Evolutionary conservation across 2,113 vertebrate species (phyloP).

Genomic region (Myiozetetes cayanensis): DNA sequence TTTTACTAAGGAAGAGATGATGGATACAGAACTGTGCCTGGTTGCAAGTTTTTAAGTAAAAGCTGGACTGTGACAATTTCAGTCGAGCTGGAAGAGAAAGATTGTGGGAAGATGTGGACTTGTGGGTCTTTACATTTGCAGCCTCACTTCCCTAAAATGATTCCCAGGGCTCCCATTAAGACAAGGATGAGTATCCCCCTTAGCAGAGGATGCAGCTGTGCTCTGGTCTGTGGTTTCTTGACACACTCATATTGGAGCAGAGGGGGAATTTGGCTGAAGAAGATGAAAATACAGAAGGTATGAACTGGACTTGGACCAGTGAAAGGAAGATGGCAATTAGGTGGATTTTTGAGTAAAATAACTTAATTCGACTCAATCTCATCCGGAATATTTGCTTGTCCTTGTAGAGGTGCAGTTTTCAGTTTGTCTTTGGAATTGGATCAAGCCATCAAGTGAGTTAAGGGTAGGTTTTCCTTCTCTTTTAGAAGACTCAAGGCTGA

Average conservation of each 20-base stretch:
- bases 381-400: background rate
- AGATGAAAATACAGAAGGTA: background rate
- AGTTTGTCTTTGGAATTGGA: background rate
- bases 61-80: background rate
- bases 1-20: background rate
- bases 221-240: background rate
- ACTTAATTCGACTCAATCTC: background rate
- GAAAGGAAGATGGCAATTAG: background rate
- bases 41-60: background rate
- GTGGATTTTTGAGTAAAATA: background rate
- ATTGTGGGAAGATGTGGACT: background rate
- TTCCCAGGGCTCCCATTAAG: background rate
- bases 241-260: background rate
- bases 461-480: background rate
- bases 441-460: background rate
- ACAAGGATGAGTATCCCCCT: background rate
- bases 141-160: background rate
- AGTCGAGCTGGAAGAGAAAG: background rate
- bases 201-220: background rate
- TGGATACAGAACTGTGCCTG: background rate
- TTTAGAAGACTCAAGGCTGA: background rate
- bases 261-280: background rate
- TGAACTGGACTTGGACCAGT: background rate
- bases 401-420: background rate
- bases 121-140: background rate